These are phyloP conservation scores for Coptodon bakossiorum DNA, from an alignment of 2,113 vertebrate genomes.

Conservation along the genomic window DNA sequence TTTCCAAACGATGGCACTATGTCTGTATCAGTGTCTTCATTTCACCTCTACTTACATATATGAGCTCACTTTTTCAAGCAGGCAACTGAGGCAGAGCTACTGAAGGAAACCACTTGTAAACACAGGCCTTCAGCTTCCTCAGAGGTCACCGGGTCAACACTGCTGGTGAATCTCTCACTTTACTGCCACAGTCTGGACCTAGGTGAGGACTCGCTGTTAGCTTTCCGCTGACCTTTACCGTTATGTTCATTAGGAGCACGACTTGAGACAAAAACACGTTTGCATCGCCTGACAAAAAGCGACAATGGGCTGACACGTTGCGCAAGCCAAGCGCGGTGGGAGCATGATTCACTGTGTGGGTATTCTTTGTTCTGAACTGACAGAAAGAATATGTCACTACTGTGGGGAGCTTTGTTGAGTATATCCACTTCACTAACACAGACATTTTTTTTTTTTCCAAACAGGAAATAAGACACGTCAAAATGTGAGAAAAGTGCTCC, in stretches of 20 bases:
- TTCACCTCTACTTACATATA: neutral
- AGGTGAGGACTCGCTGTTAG: constrained; percentile 30
- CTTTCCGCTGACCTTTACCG: constrained; percentile 35
- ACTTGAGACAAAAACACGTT: constrained; percentile 24
- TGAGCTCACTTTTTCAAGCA: neutral
- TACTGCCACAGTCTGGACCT: constrained; percentile 43
- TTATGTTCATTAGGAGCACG: constrained; percentile 15
- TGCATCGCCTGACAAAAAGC: neutral
- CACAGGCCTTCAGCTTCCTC: neutral
- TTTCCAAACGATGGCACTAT: neutral
- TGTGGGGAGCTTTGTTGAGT: neutral
- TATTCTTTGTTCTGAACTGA: constrained; percentile 10
- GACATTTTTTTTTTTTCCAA: neutral
- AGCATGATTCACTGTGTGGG: neutral
- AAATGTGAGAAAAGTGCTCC: constrained; percentile 36
- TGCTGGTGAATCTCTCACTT: constrained; percentile 42
- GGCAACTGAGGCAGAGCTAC: neutral
- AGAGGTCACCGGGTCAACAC: constrained; percentile 17
- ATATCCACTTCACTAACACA: neutral
- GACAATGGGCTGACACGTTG: constrained; percentile 1
- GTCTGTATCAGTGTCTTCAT: neutral
- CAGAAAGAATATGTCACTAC: neutral
- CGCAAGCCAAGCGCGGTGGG: neutral
- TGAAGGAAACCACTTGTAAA: neutral
- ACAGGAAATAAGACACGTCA: neutral